Percentiles rank a stretch among this genome's conserved stretches.
Evolutionary conservation across 2,113 vertebrate genomes (phyloP).

Genomic region (Ceyx margarethae): DNA sequence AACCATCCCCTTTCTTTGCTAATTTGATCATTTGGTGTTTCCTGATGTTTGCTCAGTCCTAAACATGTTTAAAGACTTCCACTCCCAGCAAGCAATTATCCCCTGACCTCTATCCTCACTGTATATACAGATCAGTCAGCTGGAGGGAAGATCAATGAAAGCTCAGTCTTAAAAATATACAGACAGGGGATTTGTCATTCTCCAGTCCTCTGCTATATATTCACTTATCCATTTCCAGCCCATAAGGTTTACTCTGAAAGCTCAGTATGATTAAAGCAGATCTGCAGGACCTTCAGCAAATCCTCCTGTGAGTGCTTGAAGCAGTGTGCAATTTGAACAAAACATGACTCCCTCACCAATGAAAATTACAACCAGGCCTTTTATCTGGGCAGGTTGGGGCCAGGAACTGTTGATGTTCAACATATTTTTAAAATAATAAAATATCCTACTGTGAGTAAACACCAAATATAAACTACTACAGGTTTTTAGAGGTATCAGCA

Average conservation of each 20-base stretch:
- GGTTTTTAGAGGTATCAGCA: not conserved
- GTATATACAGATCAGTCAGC: not conserved
- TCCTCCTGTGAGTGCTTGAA: not conserved
- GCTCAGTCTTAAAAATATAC: not conserved
- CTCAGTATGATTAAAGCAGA: not conserved
- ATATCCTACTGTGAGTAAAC: not conserved
- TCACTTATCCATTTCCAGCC: not conserved
- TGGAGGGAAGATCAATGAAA: not conserved
- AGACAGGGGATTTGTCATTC: not conserved
- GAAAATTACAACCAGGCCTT: constrained; percentile 44
- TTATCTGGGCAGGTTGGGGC: constrained; percentile 41
- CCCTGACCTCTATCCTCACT: not conserved
- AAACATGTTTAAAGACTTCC: not conserved
- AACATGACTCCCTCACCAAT: not conserved
- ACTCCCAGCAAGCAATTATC: not conserved
- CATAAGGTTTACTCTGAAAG: not conserved
- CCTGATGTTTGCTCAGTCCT: not conserved
- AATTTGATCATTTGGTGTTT: not conserved
- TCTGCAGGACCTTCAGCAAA: constrained; percentile 31
- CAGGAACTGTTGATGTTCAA: not conserved
- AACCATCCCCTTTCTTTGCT: not conserved
- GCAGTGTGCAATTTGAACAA: not conserved
- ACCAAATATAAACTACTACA: not conserved
- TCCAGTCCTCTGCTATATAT: not conserved
- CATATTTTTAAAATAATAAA: not conserved